These are phyloP conservation scores for Orthosia gracilis DNA, from an alignment of 2,888 invertebrate genomes.

Conservation along the genomic window DNA sequence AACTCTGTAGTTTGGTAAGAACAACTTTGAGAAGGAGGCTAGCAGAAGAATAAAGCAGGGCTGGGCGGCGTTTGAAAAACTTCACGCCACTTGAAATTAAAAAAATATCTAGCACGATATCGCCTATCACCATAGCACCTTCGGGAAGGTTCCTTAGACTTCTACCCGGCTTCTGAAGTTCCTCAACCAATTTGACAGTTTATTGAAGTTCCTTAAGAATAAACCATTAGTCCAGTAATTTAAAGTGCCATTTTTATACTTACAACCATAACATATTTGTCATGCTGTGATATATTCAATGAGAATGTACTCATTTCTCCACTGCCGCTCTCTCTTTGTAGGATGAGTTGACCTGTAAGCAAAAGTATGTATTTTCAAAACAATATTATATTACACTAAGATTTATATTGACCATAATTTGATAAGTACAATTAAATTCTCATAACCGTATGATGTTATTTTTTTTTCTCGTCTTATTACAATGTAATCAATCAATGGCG, in stretches of 20 bases:
- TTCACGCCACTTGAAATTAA: no score
- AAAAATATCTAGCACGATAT: no score
- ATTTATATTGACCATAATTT: neutral
- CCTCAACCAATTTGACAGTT: neutral
- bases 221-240: neutral
- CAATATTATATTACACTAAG: no score
- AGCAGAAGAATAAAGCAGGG: no score
- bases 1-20: no score
- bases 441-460: no score
- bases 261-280: conserved; percentile 86
- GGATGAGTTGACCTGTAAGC: conserved; percentile 76
- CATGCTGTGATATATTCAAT: conserved; percentile 77
- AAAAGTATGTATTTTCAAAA: neutral
- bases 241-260: conserved; percentile 18
- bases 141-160: no score
- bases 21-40: no score
- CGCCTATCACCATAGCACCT: no score
- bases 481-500: no score
- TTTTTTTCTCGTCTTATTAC: neutral
- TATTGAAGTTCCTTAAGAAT: neutral
- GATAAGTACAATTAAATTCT: neutral
- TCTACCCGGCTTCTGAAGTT: neutral
- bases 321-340: conserved; percentile 76
- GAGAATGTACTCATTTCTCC: conserved; percentile 79
- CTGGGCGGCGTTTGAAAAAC: no score